phyloP scores from a whole-genome alignment of 1,140 invertebrate species.

The Eueides isabella region DNA sequence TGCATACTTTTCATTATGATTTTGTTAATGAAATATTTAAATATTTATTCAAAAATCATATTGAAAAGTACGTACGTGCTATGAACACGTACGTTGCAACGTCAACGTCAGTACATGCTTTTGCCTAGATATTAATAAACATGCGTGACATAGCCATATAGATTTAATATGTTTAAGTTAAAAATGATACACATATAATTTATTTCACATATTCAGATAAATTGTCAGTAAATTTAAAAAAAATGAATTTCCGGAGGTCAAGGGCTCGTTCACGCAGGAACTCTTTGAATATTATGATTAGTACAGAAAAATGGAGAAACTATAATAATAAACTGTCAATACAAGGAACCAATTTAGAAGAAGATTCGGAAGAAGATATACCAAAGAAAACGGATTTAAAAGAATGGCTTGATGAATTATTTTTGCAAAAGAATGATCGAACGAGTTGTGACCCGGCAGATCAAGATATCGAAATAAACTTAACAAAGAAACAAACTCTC shows the following conservation, averaged over 20 bases:
- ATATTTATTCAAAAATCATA: too few species aligned
- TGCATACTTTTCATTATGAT: too few species aligned
- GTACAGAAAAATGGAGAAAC: constrained; percentile 62
- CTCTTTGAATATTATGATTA: constrained; percentile 56
- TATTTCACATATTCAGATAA: constrained; percentile 43
- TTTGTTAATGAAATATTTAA: not conserved
- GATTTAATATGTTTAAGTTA: constrained; percentile 48
- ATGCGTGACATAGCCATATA: constrained; percentile 38
- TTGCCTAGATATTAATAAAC: not conserved
- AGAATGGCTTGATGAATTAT: constrained; percentile 67
- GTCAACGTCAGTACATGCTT: too few species aligned
- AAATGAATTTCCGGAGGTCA: constrained; percentile 65
- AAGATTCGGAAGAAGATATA: constrained; percentile 57
- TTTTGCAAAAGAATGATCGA: constrained; percentile 56
- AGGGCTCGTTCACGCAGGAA: constrained; percentile 54
- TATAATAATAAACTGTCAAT: constrained; percentile 51
- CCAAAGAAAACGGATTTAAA: constrained; percentile 54
- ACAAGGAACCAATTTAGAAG: constrained; percentile 41
- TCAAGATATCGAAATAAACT: constrained; percentile 66
- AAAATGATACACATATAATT: constrained; percentile 39
- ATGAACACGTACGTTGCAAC: too few species aligned
- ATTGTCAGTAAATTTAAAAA: constrained; percentile 51
- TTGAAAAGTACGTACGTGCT: too few species aligned
- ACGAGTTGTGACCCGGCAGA: constrained; percentile 50
- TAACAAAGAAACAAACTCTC: constrained; percentile 69